Conservation (phyloP, 2,113 vertebrate genomes). For the Okapia johnstoni region DNA sequence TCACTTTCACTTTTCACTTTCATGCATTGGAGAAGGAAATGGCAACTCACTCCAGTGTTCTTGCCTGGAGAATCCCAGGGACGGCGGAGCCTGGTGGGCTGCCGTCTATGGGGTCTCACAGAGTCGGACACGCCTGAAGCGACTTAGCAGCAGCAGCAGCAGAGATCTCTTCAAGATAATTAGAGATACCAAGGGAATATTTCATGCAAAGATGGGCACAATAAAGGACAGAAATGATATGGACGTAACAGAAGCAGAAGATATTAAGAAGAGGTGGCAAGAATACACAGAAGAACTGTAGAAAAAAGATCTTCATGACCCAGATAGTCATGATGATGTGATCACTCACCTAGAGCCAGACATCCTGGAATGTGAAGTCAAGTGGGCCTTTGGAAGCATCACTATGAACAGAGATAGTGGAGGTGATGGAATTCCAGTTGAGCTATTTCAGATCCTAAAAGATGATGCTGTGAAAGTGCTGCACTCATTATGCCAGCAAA, state of each 20-base stretch:
- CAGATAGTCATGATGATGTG: background rate
- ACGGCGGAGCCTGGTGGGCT: no score
- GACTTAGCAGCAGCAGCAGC: no score
- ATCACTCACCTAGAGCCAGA: background rate
- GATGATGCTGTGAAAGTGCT: background rate
- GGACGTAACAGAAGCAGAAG: background rate
- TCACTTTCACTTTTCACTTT: no score
- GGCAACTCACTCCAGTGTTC: no score
- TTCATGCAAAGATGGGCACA: background rate
- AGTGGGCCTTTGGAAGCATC: background rate
- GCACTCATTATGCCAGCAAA: background rate
- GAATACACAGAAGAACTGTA: background rate
- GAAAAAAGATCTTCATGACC: background rate
- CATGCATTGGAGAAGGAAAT: no score
- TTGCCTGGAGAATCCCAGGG: no score
- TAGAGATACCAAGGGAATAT: background rate
- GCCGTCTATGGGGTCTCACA: no score
- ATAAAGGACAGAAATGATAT: background rate
- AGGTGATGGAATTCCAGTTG: background rate
- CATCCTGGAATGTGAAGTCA: background rate
- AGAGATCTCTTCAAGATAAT: background rate
- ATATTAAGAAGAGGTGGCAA: background rate
- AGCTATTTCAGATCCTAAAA: background rate
- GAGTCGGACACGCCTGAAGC: no score
- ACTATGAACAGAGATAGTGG: background rate